Conservation (phyloP, 2,888 invertebrate genomes). For the Hypolimnas misippus region DNA sequence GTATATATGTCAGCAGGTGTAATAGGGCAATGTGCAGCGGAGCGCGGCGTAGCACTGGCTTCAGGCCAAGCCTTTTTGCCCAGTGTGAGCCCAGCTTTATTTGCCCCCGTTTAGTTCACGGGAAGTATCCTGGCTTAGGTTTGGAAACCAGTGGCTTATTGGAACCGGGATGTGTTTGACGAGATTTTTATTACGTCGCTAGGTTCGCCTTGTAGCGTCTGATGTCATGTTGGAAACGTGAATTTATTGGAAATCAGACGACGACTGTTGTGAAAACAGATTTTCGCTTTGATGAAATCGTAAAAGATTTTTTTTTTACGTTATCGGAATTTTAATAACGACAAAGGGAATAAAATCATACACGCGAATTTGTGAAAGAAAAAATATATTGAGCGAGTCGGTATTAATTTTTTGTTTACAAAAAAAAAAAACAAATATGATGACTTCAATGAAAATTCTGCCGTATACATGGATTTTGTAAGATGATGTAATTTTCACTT, state of each 20-base stretch:
- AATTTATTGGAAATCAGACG: not conserved
- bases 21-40: conserved; percentile 8
- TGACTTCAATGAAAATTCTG: too few species aligned
- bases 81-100: conserved; percentile 13
- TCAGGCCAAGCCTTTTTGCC: conserved; percentile 10
- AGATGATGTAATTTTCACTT: too few species aligned
- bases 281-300: too few species aligned
- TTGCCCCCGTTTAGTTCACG: conserved; percentile 13
- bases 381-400: too few species aligned
- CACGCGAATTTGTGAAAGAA: too few species aligned
- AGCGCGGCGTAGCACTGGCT: conserved; percentile 2
- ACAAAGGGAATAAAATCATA: too few species aligned
- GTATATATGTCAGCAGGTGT: conserved; percentile 9
- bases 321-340: too few species aligned
- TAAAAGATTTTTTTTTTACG: too few species aligned
- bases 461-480: too few species aligned
- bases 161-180: conserved; percentile 1
- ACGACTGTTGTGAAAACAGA: too few species aligned
- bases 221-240: not conserved
- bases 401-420: too few species aligned
- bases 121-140: conserved; percentile 2
- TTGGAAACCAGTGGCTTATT: conserved; percentile 6
- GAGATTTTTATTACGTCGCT: not conserved
- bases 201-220: not conserved
- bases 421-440: too few species aligned